Conservation (phyloP, 2,113 vertebrate species). For the Macaca fascicularis region DNA sequence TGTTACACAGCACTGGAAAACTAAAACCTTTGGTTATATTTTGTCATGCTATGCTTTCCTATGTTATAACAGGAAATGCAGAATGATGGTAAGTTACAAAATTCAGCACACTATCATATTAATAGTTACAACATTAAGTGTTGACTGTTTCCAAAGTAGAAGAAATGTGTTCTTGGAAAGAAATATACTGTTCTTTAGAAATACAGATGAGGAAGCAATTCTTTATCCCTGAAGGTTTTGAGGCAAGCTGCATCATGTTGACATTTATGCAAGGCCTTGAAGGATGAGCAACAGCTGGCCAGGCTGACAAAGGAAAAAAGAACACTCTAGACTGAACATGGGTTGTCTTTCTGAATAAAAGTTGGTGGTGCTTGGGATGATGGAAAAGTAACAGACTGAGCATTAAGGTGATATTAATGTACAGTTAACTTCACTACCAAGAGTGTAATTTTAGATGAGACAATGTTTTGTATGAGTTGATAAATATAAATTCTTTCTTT, state of each 20-base stretch:
- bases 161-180: neutral
- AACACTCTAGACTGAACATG: neutral
- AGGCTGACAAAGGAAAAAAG: neutral
- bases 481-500: neutral
- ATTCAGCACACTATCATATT: neutral
- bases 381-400: neutral
- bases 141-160: neutral
- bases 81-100: neutral
- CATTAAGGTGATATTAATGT: neutral
- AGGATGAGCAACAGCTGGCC: neutral
- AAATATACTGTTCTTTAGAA: neutral
- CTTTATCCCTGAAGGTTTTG: neutral
- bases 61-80: neutral
- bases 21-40: neutral
- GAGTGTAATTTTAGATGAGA: neutral
- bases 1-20: constrained; percentile 1
- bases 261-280: neutral
- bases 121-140: neutral
- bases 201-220: neutral
- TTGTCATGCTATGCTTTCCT: neutral
- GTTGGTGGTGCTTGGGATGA: neutral
- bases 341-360: neutral
- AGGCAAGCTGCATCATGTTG: neutral
- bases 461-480: neutral
- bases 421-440: neutral